Evolutionary conservation across 2,888 invertebrate genomes (phyloP), one percentile per base, ranked within the genome.

Genomic region (Schrankia costaestrigalis): DNA sequence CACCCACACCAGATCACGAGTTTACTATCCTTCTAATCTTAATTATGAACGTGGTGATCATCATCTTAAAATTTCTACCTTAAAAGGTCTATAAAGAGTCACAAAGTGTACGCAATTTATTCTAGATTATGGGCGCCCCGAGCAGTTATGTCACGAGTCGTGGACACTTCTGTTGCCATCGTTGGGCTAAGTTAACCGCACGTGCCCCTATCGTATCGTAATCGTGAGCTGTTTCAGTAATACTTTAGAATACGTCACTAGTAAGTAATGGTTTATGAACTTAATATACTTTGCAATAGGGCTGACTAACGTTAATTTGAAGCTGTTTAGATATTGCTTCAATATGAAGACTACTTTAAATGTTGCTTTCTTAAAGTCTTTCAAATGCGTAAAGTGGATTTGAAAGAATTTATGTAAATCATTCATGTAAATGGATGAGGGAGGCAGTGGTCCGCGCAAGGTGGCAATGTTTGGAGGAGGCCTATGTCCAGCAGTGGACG

Each of bases 31-130:
- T 35, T 35, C 49, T 46, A 62, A 87, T 87, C 87, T 87, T 87
- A 86, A 87, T 87, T 87, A 84, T 83, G 75, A 84, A 71, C 87
- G 85, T 86, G 87, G 77, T 68, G 84, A 86, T 86, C 81, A 84
- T 83, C 83, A 86, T 86, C 87, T 86, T 69, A 79, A 84, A 85
- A 77, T 84, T 78, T 82, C 76, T 81, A 66, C 85, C 86, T 78
- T 85, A 85, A 83, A 86, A 79, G 85, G 86, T 84, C 78, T 82
- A 77, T 81, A 84, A 84, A 85, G 82, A 83, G 85, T 80, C 77
- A 67, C 79, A 81, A 77, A 80, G 78, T 79, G 78, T 82, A 85
- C 82, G 84, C 80, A 84, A 80, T 83, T 79, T 79, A 78, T 80
- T 68, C 77, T 66, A 84, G 80, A 82, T 83, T 81, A 75, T 74